Base-by-base conservation (phyloP, 2,888 invertebrate genomes). In the Pristionchus maxplancki region DNA sequence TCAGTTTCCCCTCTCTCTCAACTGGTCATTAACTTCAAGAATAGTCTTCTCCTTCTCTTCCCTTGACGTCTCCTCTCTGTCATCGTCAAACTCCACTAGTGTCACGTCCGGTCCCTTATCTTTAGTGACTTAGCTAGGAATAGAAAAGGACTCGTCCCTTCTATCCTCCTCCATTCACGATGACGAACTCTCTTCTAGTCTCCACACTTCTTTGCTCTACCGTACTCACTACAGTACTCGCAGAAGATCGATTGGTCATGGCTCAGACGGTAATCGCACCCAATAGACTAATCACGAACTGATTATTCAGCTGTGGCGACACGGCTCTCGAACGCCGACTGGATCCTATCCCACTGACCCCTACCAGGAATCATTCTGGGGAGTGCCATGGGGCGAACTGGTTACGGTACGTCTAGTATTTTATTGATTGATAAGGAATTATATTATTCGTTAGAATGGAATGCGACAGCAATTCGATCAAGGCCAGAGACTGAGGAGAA, bases 261-360 rank as follows among this genome's bases (percentile, higher is more conserved):
- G 85, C 85, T 20, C 85, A 85, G 44, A 64, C 85, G 62, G 85
- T 85, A 64, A 34, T 6, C 48, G n/a, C 34, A n/a, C 24, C 1
- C 20, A 28, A 11, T 78, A n/a, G 28, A 3, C 3, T n/a, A 2
- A 40, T 78, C 44, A 44, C 20, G 24, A 78, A 44, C n/a, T 40
- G 40, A 74, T 8, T 50, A 28, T 87, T 82, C 85, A 92, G 92
- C 28, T 93, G 20, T 93, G 92, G 92, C 78, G 93, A 44, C 93
- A 93, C 81, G 93, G 93, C 28, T 92, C 91, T 67, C 89, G 93
- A 13, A 89, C 92, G 0, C 93, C 93, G 5, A 90, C 91, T 0
- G 88, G 88, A 82, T 89, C 90, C 0, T 93, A 89, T 74, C 87
- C 90, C 15, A 89, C 89, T 48, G 91, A 92, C 88, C 58, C 88